Conservation (phyloP, 2,113 vertebrate genomes). For the Bubo scandiacus region DNA sequence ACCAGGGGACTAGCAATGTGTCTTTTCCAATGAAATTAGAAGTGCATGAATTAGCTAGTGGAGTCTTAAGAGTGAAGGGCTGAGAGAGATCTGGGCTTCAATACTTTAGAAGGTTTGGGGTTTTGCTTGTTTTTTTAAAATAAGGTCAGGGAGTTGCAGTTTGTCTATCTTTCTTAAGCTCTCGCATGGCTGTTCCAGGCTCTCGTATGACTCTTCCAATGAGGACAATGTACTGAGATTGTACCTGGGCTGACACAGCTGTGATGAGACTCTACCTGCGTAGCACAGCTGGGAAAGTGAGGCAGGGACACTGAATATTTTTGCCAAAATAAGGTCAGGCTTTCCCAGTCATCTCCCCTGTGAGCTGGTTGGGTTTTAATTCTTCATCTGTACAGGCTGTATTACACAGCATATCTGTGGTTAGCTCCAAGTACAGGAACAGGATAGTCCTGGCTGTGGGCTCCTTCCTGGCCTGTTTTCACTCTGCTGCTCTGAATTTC, state of each 20-base stretch:
- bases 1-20: background rate
- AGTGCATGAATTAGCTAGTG: background rate
- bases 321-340: background rate
- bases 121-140: background rate
- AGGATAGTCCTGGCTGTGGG: background rate
- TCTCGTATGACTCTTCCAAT: background rate
- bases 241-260: background rate
- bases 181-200: background rate
- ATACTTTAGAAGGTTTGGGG: background rate
- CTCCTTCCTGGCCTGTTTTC: background rate
- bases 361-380: background rate
- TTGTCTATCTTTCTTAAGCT: background rate
- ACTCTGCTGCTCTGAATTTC: background rate
- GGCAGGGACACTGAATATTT: background rate
- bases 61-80: background rate
- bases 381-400: background rate
- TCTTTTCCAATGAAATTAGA: background rate
- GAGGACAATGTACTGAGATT: accelerated
- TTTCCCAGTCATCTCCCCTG: background rate
- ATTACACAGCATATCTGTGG: background rate
- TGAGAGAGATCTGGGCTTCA: background rate
- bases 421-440: background rate
- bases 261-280: background rate
- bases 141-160: background rate
- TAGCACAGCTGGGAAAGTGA: background rate